A percentile compares a stretch with the other conserved stretches of the same genome.
These are phyloP conservation scores for Potorous gilbertii DNA, from an alignment of 2,797 vertebrate genomes.

Conservation along the genomic window DNA sequence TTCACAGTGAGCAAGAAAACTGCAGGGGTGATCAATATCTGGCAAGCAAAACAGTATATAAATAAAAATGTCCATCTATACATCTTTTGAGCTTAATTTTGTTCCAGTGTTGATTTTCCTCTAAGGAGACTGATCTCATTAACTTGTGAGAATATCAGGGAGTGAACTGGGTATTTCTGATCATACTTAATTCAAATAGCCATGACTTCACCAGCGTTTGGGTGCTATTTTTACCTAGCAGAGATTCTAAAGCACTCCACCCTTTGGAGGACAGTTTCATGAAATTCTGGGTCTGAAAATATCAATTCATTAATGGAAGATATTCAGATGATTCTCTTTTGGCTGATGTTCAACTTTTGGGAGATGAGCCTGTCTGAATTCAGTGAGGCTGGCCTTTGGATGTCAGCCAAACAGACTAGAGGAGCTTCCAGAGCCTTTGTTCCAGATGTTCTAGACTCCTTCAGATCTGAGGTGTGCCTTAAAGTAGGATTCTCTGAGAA, in stretches of 20 bases:
- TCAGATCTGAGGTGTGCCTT: neutral
- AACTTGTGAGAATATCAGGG: neutral
- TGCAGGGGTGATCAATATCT: slow-evolving; percentile 51
- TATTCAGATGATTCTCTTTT: neutral
- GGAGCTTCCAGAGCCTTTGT: neutral
- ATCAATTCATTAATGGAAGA: neutral
- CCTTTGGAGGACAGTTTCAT: neutral
- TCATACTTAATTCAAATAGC: neutral
- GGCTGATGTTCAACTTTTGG: neutral
- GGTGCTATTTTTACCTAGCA: neutral
- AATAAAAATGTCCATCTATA: slow-evolving; percentile 1
- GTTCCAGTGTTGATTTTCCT: neutral
- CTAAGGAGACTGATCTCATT: neutral
- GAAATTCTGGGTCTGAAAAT: neutral
- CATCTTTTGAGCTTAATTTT: slow-evolving; percentile 43
- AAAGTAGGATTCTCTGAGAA: slow-evolving; percentile 21
- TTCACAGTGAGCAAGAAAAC: slow-evolving; percentile 4
- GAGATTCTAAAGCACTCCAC: neutral
- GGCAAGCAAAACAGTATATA: neutral
- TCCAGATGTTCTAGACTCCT: neutral
- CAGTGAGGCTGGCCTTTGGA: neutral
- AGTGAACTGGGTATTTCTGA: neutral
- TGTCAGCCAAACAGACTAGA: neutral
- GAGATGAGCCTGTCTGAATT: neutral
- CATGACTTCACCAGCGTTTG: neutral